Evolutionary conservation across 2,113 vertebrate species (phyloP), one percentile per base, ranked within the genome.

Genomic region (Phylloscopus trochiloides): DNA sequence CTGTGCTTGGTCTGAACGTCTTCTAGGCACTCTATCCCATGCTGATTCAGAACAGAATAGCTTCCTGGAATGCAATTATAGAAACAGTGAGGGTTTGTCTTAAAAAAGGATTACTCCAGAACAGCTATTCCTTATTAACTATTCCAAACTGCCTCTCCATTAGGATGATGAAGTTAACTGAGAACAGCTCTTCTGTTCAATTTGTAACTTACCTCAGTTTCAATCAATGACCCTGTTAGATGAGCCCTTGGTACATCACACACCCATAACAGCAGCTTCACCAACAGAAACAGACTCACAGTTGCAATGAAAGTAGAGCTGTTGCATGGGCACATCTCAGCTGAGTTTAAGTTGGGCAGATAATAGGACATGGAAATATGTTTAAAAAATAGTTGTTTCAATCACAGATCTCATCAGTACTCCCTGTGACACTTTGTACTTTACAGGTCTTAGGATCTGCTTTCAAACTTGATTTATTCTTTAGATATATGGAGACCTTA

Each of bases 31-130:
- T 94, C 82, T 91, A 91, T 95, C 95, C 95, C 94, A 81, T 91
- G 90, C 93, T 93, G 92, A 95, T 62, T 93, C 94, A 90, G 90
- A 77, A 94, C 88, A 86, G 88, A 83, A 96, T 95, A 95, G 90
- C 93, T 93, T 59, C 94, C 94, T 93, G 86, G 88, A 95, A 96
- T 86, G 68, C 90, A 95, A 88, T 94, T 88, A 92, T 1, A 96
- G 63, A 92, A 83, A 93, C 67, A 92, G 83, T 92, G 87, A 97
- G 93, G 57, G 68, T 94, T 95, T 94, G 89, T 81, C 94, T 95
- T 88, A 14, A 74, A 88, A 92, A 77, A 24, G 63, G 79, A 40
- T 74, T 88, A 74, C 71, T 95, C 94, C 88, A 95, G 94, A 96
- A 91, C 63, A 94, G 88, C 79, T 96, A 92, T 63, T 94, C 86